phyloP scores from a whole-genome alignment of 1,140 invertebrate genomes.

The Leptinotarsa defecta region DNA sequence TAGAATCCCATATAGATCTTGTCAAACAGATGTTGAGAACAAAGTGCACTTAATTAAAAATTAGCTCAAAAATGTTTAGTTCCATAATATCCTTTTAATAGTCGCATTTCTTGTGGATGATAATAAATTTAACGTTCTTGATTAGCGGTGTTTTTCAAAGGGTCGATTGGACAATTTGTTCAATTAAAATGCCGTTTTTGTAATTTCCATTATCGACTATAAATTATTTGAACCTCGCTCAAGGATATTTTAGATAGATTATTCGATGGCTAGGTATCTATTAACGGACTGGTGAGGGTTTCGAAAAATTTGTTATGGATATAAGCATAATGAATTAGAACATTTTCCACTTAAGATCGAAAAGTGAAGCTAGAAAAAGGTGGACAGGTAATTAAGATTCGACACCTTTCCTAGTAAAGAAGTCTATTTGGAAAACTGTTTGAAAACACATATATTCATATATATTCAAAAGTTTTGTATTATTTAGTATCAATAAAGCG shows the following conservation, averaged over 20 bases:
- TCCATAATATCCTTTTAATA: not conserved
- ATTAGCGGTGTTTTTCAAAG: not conserved
- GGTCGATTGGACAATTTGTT: conserved; percentile 3
- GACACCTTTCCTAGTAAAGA: too few relatives aligned
- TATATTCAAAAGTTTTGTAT: too few relatives aligned
- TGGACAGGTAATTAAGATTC: too few relatives aligned
- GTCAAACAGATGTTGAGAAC: too few relatives aligned
- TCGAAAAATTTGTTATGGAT: not conserved
- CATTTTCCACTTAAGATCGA: too few relatives aligned
- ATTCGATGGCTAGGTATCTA: not conserved
- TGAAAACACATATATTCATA: too few relatives aligned
- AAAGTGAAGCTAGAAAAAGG: too few relatives aligned
- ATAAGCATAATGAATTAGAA: not conserved
- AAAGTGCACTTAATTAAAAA: too few relatives aligned
- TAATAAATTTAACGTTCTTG: conserved; percentile 2
- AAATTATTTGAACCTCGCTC: not conserved
- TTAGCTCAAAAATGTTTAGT: not conserved
- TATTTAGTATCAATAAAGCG: too few relatives aligned
- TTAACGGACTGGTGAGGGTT: too few relatives aligned
- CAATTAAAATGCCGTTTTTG: conserved; percentile 8
- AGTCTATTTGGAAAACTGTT: too few relatives aligned
- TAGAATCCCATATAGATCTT: too few relatives aligned
- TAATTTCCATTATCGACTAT: not conserved
- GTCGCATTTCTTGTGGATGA: not conserved
- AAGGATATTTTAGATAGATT: not conserved